A percentile compares a stretch with the other conserved stretches of the same genome.
phyloP scores from a whole-genome alignment of 37 sponge, comb jelly and placozoan species.

The Aphrocallistes beatrix region DNA sequence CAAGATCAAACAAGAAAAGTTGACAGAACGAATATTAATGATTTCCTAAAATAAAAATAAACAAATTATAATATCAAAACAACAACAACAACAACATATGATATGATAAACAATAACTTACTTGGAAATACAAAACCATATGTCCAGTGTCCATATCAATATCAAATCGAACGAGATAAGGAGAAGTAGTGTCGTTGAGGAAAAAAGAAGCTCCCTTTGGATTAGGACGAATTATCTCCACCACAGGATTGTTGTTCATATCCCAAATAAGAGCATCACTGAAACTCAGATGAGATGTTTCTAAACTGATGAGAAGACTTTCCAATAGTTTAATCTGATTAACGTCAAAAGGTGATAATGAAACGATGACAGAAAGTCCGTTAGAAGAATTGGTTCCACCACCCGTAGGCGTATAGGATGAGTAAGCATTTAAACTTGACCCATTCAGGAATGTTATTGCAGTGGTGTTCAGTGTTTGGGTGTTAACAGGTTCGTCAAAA shows the following conservation, averaged over 20 bases:
- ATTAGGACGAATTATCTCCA: slow-evolving; percentile 25
- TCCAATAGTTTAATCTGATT: slow-evolving; percentile 52
- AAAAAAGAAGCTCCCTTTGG: slow-evolving; percentile 25
- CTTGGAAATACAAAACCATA: slow-evolving; percentile 30
- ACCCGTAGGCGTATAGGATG: slow-evolving; percentile 37
- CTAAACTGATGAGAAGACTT: slow-evolving; percentile 34
- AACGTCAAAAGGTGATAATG: slow-evolving; percentile 42
- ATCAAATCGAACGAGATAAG: slow-evolving; percentile 39
- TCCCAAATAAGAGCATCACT: slow-evolving; percentile 44
- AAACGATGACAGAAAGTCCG: slow-evolving; percentile 35
- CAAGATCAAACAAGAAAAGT: slow-evolving; percentile 39
- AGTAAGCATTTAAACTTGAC: slow-evolving; percentile 32
- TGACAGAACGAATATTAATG: slow-evolving; percentile 53
- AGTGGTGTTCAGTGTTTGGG: slow-evolving; percentile 31
- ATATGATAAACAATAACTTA: neutral
- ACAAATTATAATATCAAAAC: neutral
- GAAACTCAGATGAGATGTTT: slow-evolving; percentile 40
- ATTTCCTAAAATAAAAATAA: slow-evolving; percentile 49
- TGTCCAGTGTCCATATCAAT: slow-evolving; percentile 55
- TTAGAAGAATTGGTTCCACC: slow-evolving; percentile 47
- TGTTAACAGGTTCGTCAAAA: slow-evolving; percentile 69
- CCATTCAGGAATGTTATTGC: slow-evolving; percentile 41
- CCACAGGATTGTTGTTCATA: slow-evolving; percentile 62
- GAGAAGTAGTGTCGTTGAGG: slow-evolving; percentile 34
- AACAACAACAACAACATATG: neutral